Evolutionary conservation across 2,888 invertebrate species (phyloP), one percentile per base, ranked within the genome.

Genomic region (Pseudococcus jackbeardsleyi): DNA sequence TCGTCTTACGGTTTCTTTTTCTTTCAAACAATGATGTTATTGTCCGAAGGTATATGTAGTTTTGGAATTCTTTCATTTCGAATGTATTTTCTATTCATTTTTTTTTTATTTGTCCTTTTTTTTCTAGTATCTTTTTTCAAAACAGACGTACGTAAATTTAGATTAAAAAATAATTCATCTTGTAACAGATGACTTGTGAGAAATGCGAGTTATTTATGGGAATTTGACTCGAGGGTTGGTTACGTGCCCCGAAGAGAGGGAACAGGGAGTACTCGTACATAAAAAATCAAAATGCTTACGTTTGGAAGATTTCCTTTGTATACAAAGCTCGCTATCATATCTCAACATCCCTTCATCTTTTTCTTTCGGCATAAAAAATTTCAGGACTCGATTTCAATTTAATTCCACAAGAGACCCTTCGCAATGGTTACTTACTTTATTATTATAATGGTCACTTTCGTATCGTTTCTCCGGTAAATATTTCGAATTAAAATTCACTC

Each of bases 131-230:
- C 11, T 50, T 50, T 50, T 15, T 12, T 6, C 59, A 7, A 59
- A 17, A 22, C 64, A 64, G 54, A 17, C 54, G n/a, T n/a, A n/a
- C 48, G 48, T 59, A n/a, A n/a, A 59, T 64, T 22, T 19, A 64
- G 64, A 64, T 64, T 64, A 22, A 22, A 64, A 64, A 64, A 64
- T 64, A 54, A 64, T 64, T 64, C 64, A 64, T 64, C 64, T 19
- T 64, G 22, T 22, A 12, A 7, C 64, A 64, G 22, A 64, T 64
- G 64, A 22, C n/a, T 59, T 59, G 22, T 11, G 64, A 64, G 22
- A 64, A 64, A 64, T 22, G 64, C 64, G 22, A 64, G 11, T 22
- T 64, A 64, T 64, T 64, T 64, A 64, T 19, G 22, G 11, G 64
- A 64, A 22, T 64, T 64, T 22, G 19, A 64, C 22, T 64, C 64